phyloP scores from a whole-genome alignment of 1,140 invertebrate species.

The Eurosta solidaginis region DNA sequence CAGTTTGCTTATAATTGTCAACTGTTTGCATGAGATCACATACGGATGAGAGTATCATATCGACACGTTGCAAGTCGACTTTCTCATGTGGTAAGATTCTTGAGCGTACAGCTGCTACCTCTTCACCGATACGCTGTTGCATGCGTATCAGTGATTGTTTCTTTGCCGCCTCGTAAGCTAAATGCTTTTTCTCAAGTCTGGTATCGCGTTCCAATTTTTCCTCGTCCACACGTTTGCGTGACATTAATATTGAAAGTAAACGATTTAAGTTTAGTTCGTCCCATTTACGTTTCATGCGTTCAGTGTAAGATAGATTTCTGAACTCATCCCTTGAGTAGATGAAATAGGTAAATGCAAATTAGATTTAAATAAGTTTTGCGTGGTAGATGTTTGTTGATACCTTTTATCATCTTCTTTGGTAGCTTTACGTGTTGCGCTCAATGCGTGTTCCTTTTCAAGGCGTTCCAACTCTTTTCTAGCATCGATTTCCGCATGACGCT shows the following conservation, averaged over 20 bases:
- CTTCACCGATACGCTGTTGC: slow-evolving; percentile 43
- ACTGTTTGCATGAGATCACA: slow-evolving; percentile 39
- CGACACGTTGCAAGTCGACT: slow-evolving; percentile 45
- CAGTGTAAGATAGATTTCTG: slow-evolving; percentile 39
- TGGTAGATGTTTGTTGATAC: not conserved
- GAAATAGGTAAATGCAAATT: too few relatives aligned
- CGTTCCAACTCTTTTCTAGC: slow-evolving; percentile 51
- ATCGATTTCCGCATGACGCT: slow-evolving; percentile 46
- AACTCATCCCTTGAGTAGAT: not conserved
- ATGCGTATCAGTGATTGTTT: slow-evolving; percentile 47
- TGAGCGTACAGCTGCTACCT: slow-evolving; percentile 45
- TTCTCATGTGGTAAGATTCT: slow-evolving; percentile 50
- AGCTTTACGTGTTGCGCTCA: slow-evolving; percentile 36
- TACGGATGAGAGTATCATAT: slow-evolving; percentile 47
- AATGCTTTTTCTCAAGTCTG: slow-evolving; percentile 51
- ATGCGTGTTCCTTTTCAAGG: slow-evolving; percentile 42
- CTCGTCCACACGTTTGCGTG: slow-evolving; percentile 54
- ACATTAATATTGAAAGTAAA: slow-evolving; percentile 53
- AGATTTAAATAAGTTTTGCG: too few relatives aligned
- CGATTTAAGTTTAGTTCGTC: slow-evolving; percentile 55
- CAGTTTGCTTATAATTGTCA: slow-evolving; percentile 41
- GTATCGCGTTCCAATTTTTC: slow-evolving; percentile 53
- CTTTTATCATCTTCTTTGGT: slow-evolving; percentile 30
- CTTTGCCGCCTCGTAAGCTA: slow-evolving; percentile 49
- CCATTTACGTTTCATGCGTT: slow-evolving; percentile 48